phyloP scores from a whole-genome alignment of 1,140 invertebrate genomes.

The Caenorhabditis brenneri region DNA sequence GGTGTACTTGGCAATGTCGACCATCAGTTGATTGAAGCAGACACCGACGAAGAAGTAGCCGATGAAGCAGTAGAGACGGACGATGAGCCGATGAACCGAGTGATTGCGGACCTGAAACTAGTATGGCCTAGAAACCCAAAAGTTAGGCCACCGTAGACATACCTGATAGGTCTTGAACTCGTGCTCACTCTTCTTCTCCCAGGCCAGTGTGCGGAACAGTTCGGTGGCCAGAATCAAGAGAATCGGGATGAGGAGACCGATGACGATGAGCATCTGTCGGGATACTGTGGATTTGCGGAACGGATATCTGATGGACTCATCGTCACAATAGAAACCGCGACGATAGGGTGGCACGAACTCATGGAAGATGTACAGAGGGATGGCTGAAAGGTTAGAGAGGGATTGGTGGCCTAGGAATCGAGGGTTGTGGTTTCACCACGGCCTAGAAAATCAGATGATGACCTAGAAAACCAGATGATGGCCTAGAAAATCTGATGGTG shows the following conservation, averaged over 20 bases:
- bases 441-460: no score
- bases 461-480: no score
- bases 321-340: constrained; percentile 92
- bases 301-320: constrained; percentile 88
- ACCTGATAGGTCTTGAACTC: constrained; percentile 65
- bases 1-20: constrained; percentile 83
- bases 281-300: constrained; percentile 77
- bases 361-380: constrained; percentile 67
- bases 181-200: constrained; percentile 61
- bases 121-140: not conserved
- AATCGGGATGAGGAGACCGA: constrained; percentile 65
- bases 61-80: constrained; percentile 67
- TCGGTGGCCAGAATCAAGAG: constrained; percentile 64
- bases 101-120: constrained; percentile 41
- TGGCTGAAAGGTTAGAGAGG: constrained; percentile 59
- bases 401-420: no score
- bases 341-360: constrained; percentile 77
- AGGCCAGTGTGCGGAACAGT: constrained; percentile 64
- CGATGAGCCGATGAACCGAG: constrained; percentile 66
- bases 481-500: no score
- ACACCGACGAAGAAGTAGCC: constrained; percentile 70
- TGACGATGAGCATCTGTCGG: constrained; percentile 76
- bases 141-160: not conserved
- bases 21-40: constrained; percentile 70
- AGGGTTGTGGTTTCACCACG: no score